These are phyloP conservation scores for Linyphia triangularis DNA, from an alignment of 2,888 invertebrate species.

Conservation along the genomic window DNA sequence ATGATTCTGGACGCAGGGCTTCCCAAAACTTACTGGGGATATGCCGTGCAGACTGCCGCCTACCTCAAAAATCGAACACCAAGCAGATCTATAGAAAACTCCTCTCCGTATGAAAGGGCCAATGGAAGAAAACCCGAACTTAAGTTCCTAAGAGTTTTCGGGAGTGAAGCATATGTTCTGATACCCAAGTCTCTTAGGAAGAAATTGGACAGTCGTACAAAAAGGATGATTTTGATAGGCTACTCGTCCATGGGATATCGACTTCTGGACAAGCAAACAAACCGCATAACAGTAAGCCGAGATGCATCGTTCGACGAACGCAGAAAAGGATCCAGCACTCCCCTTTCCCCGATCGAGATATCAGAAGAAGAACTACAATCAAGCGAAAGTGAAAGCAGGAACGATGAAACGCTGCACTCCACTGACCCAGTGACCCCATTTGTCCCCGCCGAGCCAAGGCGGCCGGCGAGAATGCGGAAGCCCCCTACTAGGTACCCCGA, in stretches of 20 bases:
- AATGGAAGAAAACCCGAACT: not conserved
- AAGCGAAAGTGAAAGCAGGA: not conserved
- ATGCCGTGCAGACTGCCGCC: constrained; percentile 43
- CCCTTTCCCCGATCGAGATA: not conserved
- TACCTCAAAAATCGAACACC: constrained; percentile 54
- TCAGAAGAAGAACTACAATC: not conserved
- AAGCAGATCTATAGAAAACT: constrained; percentile 46
- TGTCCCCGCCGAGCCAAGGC: not conserved
- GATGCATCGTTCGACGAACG: not conserved
- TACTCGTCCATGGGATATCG: constrained; percentile 7
- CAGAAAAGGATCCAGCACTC: not conserved
- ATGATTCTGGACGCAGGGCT: constrained; percentile 68
- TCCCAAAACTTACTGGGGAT: constrained; percentile 76
- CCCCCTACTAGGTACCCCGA: not conserved
- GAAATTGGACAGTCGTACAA: not conserved
- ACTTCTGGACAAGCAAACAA: not conserved
- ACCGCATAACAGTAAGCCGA: constrained; percentile 1
- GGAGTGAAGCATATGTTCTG: not conserved
- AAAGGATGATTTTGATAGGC: not conserved
- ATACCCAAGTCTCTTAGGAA: not conserved
- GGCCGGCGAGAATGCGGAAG: not conserved
- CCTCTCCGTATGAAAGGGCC: not conserved
- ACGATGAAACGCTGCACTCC: not conserved
- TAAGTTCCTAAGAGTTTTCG: not conserved
- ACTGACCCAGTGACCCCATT: constrained; percentile 1